Base-by-base conservation (phyloP, 2,113 vertebrate species). In the Hiodon alosoides region DNA sequence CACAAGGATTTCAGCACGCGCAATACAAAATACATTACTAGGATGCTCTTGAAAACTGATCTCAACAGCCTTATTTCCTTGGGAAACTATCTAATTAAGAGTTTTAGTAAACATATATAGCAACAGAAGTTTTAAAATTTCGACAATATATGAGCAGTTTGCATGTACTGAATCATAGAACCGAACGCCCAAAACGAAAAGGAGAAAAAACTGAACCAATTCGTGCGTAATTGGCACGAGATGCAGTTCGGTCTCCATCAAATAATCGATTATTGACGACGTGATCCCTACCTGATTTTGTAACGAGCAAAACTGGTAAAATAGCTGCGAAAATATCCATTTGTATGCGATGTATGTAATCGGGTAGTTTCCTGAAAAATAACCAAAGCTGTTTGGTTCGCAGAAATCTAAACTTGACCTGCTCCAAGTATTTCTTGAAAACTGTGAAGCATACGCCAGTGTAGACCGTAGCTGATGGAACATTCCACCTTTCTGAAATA, bases 271-370 rank as follows among this genome's bases (percentile, higher is more conserved):
- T 52, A 14, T 11, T 62, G 59, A 61, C 53, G 54, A 16, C 11
- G 1, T 2, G 51, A 6, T 2, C 59, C 93, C 87, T 81, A 95
- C 95, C 93, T 93, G 94, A 85, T 87, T 89, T 86, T 77, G 91
- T 84, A 62, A 89, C 81, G 81, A 93, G 87, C 80, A 92, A 85
- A 67, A 90, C 83, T 55, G 89, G 88, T 75, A 93, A 89, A 65
- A 93, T 81, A 83, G 89, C 85, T 83, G 92, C 82, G 78, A 92
- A 82, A 82, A 89, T 82, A 90, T 92, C 93, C 93, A 93, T 93
- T 86, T 87, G 88, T 79, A 80, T 77, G 31, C 72, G 55, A 16
- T 53, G 84, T 75, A 79, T 84, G 57, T 50, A 59, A 74, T 73
- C 76, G 79, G 76, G 76, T 75, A 83, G 79, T 81, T 80, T 87